Evolutionary conservation across 2,888 invertebrate species (phyloP), one percentile per base, ranked within the genome.

Genomic region (Hirtodrosophila duncani): DNA sequence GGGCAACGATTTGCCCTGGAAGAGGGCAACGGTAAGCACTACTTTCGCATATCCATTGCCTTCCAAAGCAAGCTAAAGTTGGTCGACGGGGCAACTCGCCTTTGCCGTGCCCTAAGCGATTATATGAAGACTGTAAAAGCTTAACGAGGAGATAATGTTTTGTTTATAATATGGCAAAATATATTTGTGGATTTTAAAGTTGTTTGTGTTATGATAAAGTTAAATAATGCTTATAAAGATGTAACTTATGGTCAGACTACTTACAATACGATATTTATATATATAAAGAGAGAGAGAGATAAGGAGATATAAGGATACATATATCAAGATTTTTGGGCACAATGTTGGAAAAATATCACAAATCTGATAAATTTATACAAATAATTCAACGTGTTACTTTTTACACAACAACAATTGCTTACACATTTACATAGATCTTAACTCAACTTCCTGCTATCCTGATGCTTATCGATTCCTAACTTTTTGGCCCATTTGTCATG

Each of bases 1-100:
- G 89, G 89, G 0, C 39, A 72, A 13, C 77, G 80, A 23, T 89
- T 89, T 71, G 87, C 89, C 0, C 48, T 83, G 7, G 78, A 75
- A 1, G 57, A 49, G 1, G 81, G 77, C 7, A 63, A 80, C 18
- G 84, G 82, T 11, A 83, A 80, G 26, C 87, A 89, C 57, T 87
- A 71, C 46, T 75, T 89, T 26, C 85, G 89, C n/a, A 45, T 89
- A 29, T 86, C 88, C 6, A 88, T 89, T 55, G 88, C 87, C 10
- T 90, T 89, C 67, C 89, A 89, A 58, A 49, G 58, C 1, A 84
- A 79, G 21, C 83, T 84, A 0, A 78, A 72, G 37, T 64, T 90
- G 10, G 55, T 65, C 50, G 72, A 78, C 52, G 88, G 88, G 2
- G 72, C 78, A 0, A 70, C 53, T 42, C 82, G 80, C 38, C 67